Evolutionary conservation across 2,888 invertebrate species (phyloP), one percentile per base, ranked within the genome.

Genomic region (Coecobrya sp.): DNA sequence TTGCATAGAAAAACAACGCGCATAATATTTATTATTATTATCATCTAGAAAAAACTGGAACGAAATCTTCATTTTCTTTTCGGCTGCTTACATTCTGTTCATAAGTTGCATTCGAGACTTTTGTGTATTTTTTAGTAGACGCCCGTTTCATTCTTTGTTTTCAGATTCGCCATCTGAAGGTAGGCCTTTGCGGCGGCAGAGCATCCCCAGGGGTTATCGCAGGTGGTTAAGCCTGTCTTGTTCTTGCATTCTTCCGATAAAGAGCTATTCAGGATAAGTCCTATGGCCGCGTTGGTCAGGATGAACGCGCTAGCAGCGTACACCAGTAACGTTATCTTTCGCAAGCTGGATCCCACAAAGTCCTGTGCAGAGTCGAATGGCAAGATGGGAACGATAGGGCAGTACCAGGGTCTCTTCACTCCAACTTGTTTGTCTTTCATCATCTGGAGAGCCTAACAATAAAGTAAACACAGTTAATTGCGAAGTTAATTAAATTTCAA

Each of bases 351-450:
- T 3, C 49, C 49, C 10, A 49, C 11, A 1, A 49, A 49, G 62
- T 84, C 84, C 5, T 4, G 0, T 4, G 4, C 4, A 0, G 27
- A 30, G 11, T 27, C 19, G 8, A 19, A 5, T 0, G 68, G 45
- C 13, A 68, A 16, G 7, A 85, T 65, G 0, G 85, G 85, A 16
- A 85, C 49, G 19, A 85, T 85, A 1, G 85, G 85, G n/a, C 42
- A 85, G 27, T 45, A 49, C 68, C 85, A 65, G 10, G 62, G 62
- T 22, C 85, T 5, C 13, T 10, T 2, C 5, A 85, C 11, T 0
- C 25, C 49, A 1, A 42, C 25, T 16, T 7, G 11, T 16, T 5
- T 42, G 27, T 85, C 85, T 1, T 1, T 7, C 25, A 85, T 8
- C 7, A 85, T 0, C 11, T 85, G 68, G 5, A 49, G 49, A 13